Percentiles rank a stretch among this genome's conserved stretches.
Conservation (phyloP, 2,888 invertebrate genomes). For the Sarcophaga carnaria region DNA sequence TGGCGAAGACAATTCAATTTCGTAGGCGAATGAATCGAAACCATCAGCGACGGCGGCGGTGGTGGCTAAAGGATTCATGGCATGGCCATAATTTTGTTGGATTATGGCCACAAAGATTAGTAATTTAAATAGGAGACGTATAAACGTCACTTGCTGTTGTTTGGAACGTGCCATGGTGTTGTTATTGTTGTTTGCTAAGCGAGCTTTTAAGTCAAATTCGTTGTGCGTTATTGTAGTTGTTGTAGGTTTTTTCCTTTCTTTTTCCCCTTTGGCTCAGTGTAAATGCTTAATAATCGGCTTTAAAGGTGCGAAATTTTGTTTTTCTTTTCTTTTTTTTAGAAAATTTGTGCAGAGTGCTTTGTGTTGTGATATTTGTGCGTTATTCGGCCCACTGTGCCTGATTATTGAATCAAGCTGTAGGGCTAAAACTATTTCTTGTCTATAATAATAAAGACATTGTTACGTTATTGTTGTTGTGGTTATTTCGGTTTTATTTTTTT, state of each 20-base stretch:
- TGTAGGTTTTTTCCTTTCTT: constrained; percentile 20
- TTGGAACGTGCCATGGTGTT: constrained; percentile 72
- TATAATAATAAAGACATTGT: constrained; percentile 64
- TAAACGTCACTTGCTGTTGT: constrained; percentile 62
- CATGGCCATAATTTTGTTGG: constrained; percentile 72
- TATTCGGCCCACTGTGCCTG: constrained; percentile 73
- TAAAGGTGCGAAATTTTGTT: constrained; percentile 11
- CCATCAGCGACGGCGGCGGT: not conserved
- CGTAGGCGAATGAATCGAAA: constrained; percentile 33
- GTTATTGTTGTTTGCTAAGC: not conserved
- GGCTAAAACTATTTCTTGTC: constrained; percentile 45
- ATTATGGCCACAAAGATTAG: constrained; percentile 75
- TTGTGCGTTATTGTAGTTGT: constrained; percentile 54
- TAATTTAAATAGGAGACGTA: constrained; percentile 75
- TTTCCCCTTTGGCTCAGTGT: not conserved
- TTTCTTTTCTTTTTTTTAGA: not conserved
- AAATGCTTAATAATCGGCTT: constrained; percentile 1
- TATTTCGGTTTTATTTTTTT: constrained; percentile 1
- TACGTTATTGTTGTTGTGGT: not conserved
- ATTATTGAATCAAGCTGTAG: constrained; percentile 53
- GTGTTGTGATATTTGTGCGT: constrained; percentile 63
- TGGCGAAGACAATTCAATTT: constrained; percentile 68
- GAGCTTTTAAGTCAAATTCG: constrained; percentile 36
- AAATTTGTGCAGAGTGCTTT: constrained; percentile 42
- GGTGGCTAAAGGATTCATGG: constrained; percentile 30